Evolutionary conservation across 2,888 invertebrate genomes (phyloP).

Genomic region (Zygothrica quintamaculata): DNA sequence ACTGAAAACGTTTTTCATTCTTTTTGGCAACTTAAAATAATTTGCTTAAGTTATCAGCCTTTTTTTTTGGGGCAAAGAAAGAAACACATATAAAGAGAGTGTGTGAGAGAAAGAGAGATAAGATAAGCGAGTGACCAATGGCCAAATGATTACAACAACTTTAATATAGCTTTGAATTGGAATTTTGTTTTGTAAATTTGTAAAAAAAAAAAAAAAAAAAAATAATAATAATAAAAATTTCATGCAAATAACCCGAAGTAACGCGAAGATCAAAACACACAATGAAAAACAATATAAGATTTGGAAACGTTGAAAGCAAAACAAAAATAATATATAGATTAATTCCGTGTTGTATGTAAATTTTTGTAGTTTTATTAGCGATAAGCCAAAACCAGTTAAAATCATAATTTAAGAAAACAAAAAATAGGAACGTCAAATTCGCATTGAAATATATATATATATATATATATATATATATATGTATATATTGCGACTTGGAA

Average conservation of each 20-base stretch:
- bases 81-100: not conserved
- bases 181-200: conserved; percentile 42
- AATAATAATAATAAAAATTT: not conserved
- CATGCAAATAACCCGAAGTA: too few species aligned
- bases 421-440: conserved; percentile 36
- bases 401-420: conserved; percentile 25
- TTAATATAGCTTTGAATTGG: conserved; percentile 10
- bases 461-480: too few species aligned
- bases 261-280: not conserved
- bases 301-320: not conserved
- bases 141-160: conserved; percentile 48
- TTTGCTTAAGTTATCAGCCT: conserved; percentile 51
- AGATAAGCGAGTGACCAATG: conserved; percentile 47
- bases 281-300: too few species aligned
- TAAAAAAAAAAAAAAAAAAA: conserved; percentile 61
- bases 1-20: conserved; percentile 11
- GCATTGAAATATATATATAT: conserved; percentile 32
- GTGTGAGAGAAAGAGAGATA: conserved; percentile 27
- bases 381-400: conserved; percentile 52
- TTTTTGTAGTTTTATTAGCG: conserved; percentile 30
- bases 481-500: conserved; percentile 47
- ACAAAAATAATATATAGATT: not conserved
- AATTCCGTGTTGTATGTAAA: conserved; percentile 31
- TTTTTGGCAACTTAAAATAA: conserved; percentile 42
- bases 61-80: not conserved